Conservation (phyloP, 2,113 vertebrate genomes). For the Eidolon helvum region DNA sequence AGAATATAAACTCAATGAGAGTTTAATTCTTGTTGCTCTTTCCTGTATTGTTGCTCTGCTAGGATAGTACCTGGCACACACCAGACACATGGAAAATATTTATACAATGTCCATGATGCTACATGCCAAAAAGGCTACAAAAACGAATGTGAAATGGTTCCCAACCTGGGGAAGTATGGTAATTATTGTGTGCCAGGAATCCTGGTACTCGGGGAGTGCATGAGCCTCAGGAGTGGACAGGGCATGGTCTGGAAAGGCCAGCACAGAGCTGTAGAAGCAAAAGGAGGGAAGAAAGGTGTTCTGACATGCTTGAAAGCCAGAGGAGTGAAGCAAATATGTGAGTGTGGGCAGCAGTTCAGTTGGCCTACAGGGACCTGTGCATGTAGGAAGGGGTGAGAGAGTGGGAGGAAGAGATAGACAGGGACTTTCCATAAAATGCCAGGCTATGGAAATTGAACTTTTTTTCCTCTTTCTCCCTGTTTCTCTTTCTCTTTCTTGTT, state of each 20-base stretch:
- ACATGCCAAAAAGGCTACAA: neutral
- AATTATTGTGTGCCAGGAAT: neutral
- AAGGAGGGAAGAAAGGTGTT: no score
- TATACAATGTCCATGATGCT: neutral
- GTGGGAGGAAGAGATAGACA: neutral
- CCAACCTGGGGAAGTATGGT: neutral
- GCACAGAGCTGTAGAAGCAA: neutral
- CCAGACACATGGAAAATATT: neutral
- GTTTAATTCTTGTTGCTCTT: neutral
- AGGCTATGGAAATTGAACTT: neutral
- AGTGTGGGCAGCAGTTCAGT: neutral
- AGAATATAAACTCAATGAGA: neutral
- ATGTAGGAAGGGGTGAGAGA: neutral
- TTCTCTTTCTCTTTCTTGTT: neutral
- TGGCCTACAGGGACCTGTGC: neutral
- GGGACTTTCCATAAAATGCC: neutral
- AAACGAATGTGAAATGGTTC: neutral
- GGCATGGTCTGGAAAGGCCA: neutral
- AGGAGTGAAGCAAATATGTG: neutral
- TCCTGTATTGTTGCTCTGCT: neutral
- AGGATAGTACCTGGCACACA: neutral
- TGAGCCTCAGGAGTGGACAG: accelerated
- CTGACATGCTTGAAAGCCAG: neutral
- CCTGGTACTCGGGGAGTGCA: neutral
- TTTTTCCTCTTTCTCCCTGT: neutral